A percentile compares a stretch with the other conserved stretches of the same genome.
Conservation (phyloP, 1,140 invertebrate genomes). For the Penaeus chinensis region DNA sequence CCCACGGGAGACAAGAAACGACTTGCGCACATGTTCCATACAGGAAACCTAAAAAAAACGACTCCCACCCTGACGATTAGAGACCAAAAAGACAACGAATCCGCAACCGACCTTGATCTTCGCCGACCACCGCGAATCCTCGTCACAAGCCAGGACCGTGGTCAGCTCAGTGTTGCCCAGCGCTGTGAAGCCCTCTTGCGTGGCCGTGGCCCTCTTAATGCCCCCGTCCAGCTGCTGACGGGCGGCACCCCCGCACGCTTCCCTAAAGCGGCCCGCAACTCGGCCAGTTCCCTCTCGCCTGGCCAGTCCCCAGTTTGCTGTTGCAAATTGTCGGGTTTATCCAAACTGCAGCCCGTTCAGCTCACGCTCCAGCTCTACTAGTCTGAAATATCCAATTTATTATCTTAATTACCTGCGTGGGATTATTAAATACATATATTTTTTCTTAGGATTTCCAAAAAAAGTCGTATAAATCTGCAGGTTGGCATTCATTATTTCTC, state of each 20-base stretch:
- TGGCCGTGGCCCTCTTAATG: conserved; percentile 80
- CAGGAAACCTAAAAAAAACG: too few relatives aligned
- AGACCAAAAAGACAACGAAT: conserved; percentile 1
- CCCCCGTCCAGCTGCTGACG: conserved; percentile 74
- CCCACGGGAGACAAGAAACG: too few relatives aligned
- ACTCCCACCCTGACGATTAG: too few relatives aligned
- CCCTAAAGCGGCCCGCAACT: conserved; percentile 70
- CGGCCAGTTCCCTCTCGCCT: conserved; percentile 63
- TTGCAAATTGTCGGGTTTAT: conserved; percentile 61
- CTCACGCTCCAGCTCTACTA: conserved; percentile 72
- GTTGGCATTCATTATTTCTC: too few relatives aligned
- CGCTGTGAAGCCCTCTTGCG: conserved; percentile 83
- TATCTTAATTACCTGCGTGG: too few relatives aligned
- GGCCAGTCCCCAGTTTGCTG: conserved; percentile 63
- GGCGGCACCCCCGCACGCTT: conserved; percentile 73
- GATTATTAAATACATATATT: too few relatives aligned
- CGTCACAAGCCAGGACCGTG: conserved; percentile 84
- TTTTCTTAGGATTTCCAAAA: too few relatives aligned
- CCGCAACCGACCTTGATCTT: conserved; percentile 74
- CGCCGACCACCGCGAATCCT: conserved; percentile 84
- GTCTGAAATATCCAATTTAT: conserved; percentile 68
- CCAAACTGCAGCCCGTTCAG: conserved; percentile 65
- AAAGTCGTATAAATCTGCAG: too few relatives aligned
- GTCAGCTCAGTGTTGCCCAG: conserved; percentile 85
- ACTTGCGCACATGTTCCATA: too few relatives aligned